Conservation (phyloP, 2,113 vertebrate species). For the Phyllostomus discolor region DNA sequence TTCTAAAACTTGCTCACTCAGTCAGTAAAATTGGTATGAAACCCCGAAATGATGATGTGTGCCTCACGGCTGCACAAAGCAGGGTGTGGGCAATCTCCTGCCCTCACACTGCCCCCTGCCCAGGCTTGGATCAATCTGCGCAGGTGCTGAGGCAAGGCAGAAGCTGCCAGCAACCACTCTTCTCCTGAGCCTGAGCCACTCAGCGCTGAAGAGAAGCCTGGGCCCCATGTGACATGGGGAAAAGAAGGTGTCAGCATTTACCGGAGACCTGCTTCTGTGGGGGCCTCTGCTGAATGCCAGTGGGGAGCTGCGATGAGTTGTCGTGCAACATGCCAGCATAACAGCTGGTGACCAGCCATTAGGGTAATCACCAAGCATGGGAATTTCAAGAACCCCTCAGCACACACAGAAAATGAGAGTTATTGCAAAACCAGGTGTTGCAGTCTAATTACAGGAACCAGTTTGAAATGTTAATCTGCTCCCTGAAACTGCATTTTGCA, state of each 20-base stretch:
- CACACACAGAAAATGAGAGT: slow-evolving; percentile 36
- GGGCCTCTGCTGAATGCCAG: slow-evolving; percentile 38
- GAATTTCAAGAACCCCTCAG: slow-evolving; percentile 21
- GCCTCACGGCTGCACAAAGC: neutral
- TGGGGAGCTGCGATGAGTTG: neutral
- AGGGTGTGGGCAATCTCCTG: accelerated
- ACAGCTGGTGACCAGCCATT: slow-evolving; percentile 57
- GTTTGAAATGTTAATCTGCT: slow-evolving; percentile 49
- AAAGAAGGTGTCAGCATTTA: neutral
- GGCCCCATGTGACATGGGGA: neutral
- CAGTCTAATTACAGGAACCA: slow-evolving; percentile 9
- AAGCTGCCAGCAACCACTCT: neutral
- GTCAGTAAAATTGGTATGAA: neutral
- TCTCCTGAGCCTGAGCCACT: neutral
- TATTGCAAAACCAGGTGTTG: slow-evolving; percentile 62
- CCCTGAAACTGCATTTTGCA: neutral
- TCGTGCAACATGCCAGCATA: neutral
- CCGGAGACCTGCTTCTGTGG: neutral
- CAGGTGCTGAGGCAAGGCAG: neutral
- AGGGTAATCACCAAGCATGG: neutral
- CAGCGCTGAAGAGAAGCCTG: neutral
- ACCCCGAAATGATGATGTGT: neutral
- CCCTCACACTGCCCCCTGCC: neutral
- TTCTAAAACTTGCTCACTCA: neutral
- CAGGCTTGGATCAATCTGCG: slow-evolving; percentile 27